These are phyloP conservation scores for Harpegnathos saltator DNA, from an alignment of 1,140 invertebrate species.

Conservation along the genomic window DNA sequence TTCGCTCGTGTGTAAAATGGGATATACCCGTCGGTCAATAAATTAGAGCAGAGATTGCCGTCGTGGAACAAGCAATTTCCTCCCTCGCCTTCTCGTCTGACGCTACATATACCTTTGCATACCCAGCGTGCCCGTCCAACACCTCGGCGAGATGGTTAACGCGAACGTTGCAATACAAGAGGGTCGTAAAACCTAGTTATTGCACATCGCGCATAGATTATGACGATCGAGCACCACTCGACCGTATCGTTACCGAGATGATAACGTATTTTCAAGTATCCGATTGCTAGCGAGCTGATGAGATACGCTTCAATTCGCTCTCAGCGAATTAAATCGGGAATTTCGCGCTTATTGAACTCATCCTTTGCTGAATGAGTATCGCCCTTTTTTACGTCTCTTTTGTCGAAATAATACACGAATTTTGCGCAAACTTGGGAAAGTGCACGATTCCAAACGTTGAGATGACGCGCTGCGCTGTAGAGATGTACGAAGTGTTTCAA, in stretches of 20 bases:
- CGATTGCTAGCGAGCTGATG: constrained; percentile 8
- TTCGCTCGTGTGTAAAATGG: constrained; percentile 7
- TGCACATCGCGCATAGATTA: constrained; percentile 51
- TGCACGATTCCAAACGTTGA: too few relatives aligned
- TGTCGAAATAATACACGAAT: neutral
- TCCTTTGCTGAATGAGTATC: neutral
- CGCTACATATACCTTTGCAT: constrained; percentile 40
- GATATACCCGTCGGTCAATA: constrained; percentile 48
- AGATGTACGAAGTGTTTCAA: too few relatives aligned
- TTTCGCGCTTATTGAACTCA: neutral
- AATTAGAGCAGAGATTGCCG: constrained; percentile 57
- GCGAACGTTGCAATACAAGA: constrained; percentile 45
- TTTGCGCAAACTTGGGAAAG: neutral
- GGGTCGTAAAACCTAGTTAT: constrained; percentile 44
- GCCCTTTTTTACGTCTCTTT: neutral
- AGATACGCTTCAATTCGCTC: constrained; percentile 19
- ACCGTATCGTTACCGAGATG: neutral
- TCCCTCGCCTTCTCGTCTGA: constrained; percentile 8
- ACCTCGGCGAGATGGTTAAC: constrained; percentile 49
- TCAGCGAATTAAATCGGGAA: neutral
- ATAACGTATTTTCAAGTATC: constrained; percentile 25
- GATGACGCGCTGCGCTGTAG: too few relatives aligned
- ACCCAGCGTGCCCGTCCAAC: constrained; percentile 27
- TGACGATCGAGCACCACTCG: constrained; percentile 42
- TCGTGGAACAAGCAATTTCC: constrained; percentile 49